Evolutionary conservation across 2,888 invertebrate genomes (phyloP), one percentile per base, ranked within the genome.

Genomic region (Arctia plantaginis): DNA sequence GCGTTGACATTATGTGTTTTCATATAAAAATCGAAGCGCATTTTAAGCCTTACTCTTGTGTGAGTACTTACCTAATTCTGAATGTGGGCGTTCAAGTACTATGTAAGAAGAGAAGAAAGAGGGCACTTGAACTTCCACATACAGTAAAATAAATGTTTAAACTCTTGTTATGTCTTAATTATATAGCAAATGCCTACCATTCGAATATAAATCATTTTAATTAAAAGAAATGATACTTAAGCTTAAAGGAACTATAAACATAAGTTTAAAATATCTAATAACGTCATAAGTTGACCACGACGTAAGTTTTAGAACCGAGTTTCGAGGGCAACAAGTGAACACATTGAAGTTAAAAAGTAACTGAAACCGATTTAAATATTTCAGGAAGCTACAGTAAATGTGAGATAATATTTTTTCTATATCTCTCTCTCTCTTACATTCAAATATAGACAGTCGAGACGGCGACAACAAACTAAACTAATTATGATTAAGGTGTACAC

Each of bases 391-490:
- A 47, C 10, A 30, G 20, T 65, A 35, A 12, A 65, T 4, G 35
- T 4, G 35, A 44, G 3, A 66, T 10, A 41, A 41, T 27, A 12
- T 20, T 30, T 7, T 6, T 67, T 30, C 3, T 20, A 20, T 30
- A 10, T 33, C 47, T 47, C 47, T 20, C 18, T 47, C 33, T 20
- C 23, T 67, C 30, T 47, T 33, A 47, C 33, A 33, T 47, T 20
- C 12, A 67, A 47, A 67, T 23, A 33, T 55, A 55, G 23, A 55
- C 47, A 33, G 47, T 23, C n/a, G 35, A 47, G 67, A 47, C 67
- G 30, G 23, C 66, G 27, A 62, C 20, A 66, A 33, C 55, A 62
- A 64, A 69, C 35, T 71, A 64, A 44, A 51, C 47, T 51, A 65
- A 65, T 33, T 62, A 62, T 30, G 30, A 30, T 18, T 62, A 62